These are phyloP conservation scores for Anguilla rostrata DNA, from an alignment of 2,113 vertebrate genomes.

Conservation along the genomic window DNA sequence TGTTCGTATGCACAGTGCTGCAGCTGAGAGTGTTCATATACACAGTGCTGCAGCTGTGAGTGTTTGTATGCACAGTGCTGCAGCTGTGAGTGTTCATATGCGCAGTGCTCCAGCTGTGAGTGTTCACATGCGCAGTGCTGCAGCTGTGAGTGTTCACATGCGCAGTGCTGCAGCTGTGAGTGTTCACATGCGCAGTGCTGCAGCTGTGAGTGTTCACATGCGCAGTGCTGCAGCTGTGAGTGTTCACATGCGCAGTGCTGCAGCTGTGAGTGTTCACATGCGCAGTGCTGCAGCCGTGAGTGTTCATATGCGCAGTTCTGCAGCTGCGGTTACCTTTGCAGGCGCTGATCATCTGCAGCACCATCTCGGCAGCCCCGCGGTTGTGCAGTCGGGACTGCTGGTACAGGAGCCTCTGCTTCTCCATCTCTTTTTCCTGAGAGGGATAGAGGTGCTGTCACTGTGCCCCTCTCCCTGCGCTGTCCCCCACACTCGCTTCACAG, in stretches of 20 bases:
- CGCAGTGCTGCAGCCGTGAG: background rate
- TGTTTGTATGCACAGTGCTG: background rate
- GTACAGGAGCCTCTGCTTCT: constrained; percentile 87
- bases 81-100: background rate
- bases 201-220: background rate
- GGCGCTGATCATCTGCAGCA: constrained; percentile 92
- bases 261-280: background rate
- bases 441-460: constrained; percentile 34
- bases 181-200: background rate
- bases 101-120: no score
- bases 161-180: no score
- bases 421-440: constrained; percentile 88
- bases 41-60: background rate
- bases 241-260: background rate
- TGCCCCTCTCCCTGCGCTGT: constrained; percentile 5
- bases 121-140: no score
- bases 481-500: constrained; percentile 41
- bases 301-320: background rate
- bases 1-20: background rate
- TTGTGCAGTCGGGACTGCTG: constrained; percentile 88
- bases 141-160: background rate
- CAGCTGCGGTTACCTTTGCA: constrained; percentile 78
- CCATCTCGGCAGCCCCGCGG: constrained; percentile 89
- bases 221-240: no score
- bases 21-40: background rate